Conservation (phyloP, 2,113 vertebrate species). For the Sceloporus undulatus region DNA sequence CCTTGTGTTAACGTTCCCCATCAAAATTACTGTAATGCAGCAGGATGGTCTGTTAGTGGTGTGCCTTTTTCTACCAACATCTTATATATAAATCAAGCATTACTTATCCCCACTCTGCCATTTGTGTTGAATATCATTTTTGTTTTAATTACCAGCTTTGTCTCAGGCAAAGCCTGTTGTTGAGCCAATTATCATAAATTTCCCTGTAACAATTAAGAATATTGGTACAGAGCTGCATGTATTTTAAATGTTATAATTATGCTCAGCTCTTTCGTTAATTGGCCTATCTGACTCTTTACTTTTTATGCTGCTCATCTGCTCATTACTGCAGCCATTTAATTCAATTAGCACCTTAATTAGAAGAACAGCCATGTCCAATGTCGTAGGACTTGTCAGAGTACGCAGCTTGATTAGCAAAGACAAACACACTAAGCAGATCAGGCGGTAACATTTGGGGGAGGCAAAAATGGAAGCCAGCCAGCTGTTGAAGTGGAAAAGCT, state of each 20-base stretch:
- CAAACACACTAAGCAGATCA: conserved; percentile 90
- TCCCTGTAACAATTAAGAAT: conserved; percentile 96
- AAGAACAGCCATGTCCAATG: conserved; percentile 90
- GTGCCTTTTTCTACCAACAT: conserved; percentile 65
- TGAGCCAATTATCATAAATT: conserved; percentile 99
- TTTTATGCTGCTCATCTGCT: conserved; percentile 97
- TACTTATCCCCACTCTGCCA: conserved; percentile 83
- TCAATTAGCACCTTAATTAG: conserved; percentile 99
- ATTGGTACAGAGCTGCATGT: conserved; percentile 87
- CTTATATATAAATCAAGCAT: conserved; percentile 84
- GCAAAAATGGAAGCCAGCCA: conserved; percentile 80
- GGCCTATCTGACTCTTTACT: conserved; percentile 98
- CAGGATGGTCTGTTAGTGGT: neutral
- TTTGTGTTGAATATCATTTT: conserved; percentile 84
- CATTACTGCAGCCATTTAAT: conserved; percentile 99
- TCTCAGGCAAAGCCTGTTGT: conserved; percentile 84
- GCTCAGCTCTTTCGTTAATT: conserved; percentile 98
- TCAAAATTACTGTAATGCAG: accelerated
- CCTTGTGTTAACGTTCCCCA: neutral
- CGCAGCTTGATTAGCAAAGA: conserved; percentile 91
- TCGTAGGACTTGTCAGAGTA: conserved; percentile 88
- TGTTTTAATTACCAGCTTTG: conserved; percentile 82
- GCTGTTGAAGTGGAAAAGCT: conserved; percentile 76
- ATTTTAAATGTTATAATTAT: conserved; percentile 99
- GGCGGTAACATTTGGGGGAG: conserved; percentile 79